Evolutionary conservation across 2,797 vertebrate species (phyloP), one percentile per base, ranked within the genome.

Genomic region (Paguma larvata): DNA sequence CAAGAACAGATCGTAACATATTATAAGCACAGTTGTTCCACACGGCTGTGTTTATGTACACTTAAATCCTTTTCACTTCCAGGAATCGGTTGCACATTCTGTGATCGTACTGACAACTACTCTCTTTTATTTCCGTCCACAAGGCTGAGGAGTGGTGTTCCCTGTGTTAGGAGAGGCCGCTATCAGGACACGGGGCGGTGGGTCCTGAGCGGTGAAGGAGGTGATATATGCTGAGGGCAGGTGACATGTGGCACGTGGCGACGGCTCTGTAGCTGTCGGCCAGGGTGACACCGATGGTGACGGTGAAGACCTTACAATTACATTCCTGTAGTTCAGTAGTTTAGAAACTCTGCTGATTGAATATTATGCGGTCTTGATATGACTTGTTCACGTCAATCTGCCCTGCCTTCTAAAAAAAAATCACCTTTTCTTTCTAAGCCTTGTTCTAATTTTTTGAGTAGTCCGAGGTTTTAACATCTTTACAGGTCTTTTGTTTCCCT

Each of bases 261-360:
- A 56, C 6, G 7, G 65, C 67, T 75, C 38, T 25, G 15, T 7
- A 16, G 27, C 19, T 5, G 0, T 34, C 21, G 21, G 32, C 41
- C 78, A 46, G 48, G 23, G 14, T 1, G 34, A n/a, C 41, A 51
- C 0, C 18, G n/a, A 51, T 2, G 41, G 68, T 44, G 51, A 32
- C 2, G 0, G 3, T 21, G 30, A 5, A 0, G 34, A 23, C 32
- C 15, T 38, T 3, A 59, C 8, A 7, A 14, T 14, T 11, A 41
- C 1, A 27, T 1, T 80, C 46, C 78, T 67, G 23, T 38, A 27
- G 18, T 8, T 38, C 11, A 34, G 27, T 0, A 13, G 32, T 78
- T 78, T 80, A 84, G 63, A 90, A 84, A 51, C 62, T 32, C 41
- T n/a, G 19, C 1, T 3, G 10, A 32, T 18, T 72, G 75, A 78